A percentile compares a stretch with the other conserved stretches of the same genome.
Evolutionary conservation across 2,113 vertebrate genomes (phyloP).

Genomic region (Ciconia boyciana): DNA sequence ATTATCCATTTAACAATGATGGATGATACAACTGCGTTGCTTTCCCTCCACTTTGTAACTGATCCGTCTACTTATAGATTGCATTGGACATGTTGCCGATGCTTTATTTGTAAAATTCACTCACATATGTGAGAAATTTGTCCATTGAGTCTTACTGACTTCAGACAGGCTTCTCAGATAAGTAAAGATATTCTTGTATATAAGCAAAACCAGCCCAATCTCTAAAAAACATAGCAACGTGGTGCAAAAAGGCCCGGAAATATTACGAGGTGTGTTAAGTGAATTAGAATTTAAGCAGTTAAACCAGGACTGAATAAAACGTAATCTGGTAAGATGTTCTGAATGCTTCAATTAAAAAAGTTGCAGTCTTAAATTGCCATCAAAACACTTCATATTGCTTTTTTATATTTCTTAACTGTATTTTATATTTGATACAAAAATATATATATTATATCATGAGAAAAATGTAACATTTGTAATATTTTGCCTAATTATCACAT

Average conservation of each 20-base stretch:
- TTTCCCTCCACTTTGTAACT: conserved; percentile 24
- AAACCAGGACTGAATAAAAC: neutral
- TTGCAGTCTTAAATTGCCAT: neutral
- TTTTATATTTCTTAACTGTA: neutral
- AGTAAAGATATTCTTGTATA: neutral
- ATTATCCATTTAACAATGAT: conserved; percentile 31
- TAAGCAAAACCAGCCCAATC: neutral
- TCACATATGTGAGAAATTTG: conserved; percentile 18
- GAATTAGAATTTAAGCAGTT: neutral
- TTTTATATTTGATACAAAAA: neutral
- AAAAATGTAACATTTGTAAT: neutral
- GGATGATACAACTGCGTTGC: neutral
- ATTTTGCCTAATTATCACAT: neutral
- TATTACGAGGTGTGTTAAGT: neutral
- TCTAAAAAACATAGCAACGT: neutral
- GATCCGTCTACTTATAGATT: conserved; percentile 4
- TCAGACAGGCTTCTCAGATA: neutral
- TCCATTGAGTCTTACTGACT: neutral
- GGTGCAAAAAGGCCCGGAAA: neutral
- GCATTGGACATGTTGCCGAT: neutral
- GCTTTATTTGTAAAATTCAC: conserved; percentile 37
- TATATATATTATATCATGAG: neutral
- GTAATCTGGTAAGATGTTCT: neutral
- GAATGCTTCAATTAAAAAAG: neutral
- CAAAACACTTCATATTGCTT: neutral